Percentiles rank a stretch among this genome's conserved stretches.
These are phyloP conservation scores for Oreochromis tanganicae DNA, from an alignment of 2,113 vertebrate species.

Conservation along the genomic window DNA sequence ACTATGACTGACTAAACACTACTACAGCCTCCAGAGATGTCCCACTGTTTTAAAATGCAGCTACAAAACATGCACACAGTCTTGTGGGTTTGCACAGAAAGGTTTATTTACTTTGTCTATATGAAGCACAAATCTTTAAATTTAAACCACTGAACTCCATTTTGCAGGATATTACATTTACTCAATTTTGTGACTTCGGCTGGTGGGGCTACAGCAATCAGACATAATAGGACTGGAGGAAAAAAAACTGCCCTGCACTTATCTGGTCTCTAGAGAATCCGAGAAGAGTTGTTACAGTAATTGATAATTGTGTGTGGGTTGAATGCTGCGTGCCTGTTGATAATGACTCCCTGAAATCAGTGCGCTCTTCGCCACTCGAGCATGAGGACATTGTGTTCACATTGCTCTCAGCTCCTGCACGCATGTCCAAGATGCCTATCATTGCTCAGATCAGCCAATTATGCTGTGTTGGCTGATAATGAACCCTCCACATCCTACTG, in stretches of 20 bases:
- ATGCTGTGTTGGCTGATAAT: conserved; percentile 29
- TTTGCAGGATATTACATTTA: conserved; percentile 9
- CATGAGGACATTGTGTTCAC: conserved; percentile 9
- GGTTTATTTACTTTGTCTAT: not conserved
- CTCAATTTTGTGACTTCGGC: not conserved
- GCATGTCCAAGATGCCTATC: conserved; percentile 50
- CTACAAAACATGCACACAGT: not conserved
- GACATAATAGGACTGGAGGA: not conserved
- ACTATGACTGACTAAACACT: not conserved
- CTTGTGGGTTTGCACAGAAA: not conserved
- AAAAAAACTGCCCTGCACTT: conserved; percentile 25
- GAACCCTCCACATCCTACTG: conserved; percentile 9
- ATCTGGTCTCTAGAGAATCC: conserved; percentile 33
- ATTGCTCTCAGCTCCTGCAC: not conserved
- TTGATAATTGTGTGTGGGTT: conserved; percentile 43
- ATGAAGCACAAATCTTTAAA: not conserved
- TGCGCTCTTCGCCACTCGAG: not conserved
- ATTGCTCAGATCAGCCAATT: conserved; percentile 19
- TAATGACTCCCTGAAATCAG: conserved; percentile 7
- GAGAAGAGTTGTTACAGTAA: conserved; percentile 43
- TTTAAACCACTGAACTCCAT: not conserved
- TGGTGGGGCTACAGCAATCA: not conserved
- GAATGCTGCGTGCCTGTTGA: conserved; percentile 21
- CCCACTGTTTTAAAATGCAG: not conserved
- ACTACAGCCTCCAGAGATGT: not conserved